Evolutionary conservation across 2,797 vertebrate genomes (phyloP).

Genomic region (Enteromius mattozi): DNA sequence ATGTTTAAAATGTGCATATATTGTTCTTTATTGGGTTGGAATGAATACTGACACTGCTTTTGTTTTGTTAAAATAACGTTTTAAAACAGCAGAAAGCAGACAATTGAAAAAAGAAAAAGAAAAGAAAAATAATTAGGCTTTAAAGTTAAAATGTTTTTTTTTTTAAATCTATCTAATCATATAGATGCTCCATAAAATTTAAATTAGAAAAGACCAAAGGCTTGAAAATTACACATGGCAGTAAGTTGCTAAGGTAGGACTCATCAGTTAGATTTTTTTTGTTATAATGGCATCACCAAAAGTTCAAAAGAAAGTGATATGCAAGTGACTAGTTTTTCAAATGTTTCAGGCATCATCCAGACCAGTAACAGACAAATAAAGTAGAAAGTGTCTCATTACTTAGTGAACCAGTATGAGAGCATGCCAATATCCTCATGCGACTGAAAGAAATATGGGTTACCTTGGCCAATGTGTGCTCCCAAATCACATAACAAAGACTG

Average conservation of each 20-base stretch:
- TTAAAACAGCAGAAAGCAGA: neutral
- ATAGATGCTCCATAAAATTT: neutral
- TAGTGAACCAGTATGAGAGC: neutral
- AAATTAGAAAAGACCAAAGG: neutral
- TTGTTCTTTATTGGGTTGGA: neutral
- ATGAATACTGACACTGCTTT: neutral
- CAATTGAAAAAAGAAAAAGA: neutral
- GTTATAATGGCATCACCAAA: too few relatives aligned
- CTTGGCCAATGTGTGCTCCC: neutral
- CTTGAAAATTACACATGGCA: neutral
- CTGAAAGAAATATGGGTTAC: conserved; percentile 19
- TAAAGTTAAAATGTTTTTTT: neutral
- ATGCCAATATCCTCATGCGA: conserved; percentile 12
- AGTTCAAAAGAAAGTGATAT: neutral
- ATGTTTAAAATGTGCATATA: neutral
- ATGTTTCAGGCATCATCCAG: neutral
- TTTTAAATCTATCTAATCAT: neutral
- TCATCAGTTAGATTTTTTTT: too few relatives aligned
- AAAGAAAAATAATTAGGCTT: neutral
- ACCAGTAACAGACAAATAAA: neutral
- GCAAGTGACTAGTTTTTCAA: neutral
- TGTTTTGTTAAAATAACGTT: neutral
- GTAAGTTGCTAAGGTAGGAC: too few relatives aligned
- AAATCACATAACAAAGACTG: conserved; percentile 23
- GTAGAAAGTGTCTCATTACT: neutral